Conservation (phyloP, 2,113 vertebrate genomes). For the Orthochromis indermauri region DNA sequence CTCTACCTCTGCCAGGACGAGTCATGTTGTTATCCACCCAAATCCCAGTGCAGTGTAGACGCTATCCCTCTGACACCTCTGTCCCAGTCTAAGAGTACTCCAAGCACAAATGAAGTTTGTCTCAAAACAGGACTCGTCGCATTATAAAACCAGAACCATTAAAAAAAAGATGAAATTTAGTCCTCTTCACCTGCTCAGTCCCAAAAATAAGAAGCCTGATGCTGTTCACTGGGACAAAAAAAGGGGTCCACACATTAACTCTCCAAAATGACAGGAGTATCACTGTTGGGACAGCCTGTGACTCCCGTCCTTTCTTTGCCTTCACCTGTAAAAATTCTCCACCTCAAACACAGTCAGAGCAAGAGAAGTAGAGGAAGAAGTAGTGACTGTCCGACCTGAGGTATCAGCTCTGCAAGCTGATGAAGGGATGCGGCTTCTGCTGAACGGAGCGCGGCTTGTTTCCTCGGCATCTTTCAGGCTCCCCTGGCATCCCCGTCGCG, state of each 20-base stretch:
- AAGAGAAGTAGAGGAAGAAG: conserved; percentile 7
- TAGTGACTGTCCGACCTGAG: conserved; percentile 45
- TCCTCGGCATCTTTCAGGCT: conserved; percentile 31
- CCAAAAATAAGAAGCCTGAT: neutral
- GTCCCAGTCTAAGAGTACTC: neutral
- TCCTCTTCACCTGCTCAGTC: neutral
- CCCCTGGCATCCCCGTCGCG: conserved; percentile 43
- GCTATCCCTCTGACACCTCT: neutral
- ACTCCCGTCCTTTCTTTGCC: neutral
- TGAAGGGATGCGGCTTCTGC: neutral
- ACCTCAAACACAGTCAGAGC: neutral
- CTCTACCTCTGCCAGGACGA: neutral
- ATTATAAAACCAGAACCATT: neutral
- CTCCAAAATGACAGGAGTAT: neutral
- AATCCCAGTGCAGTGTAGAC: neutral
- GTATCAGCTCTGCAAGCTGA: conserved; percentile 36
- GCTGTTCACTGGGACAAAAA: neutral
- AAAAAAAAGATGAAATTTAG: neutral
- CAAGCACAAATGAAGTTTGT: conserved; percentile 29
- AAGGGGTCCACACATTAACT: neutral
- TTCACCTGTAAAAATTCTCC: conserved; percentile 31
- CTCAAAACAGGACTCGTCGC: neutral
- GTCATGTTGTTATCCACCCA: conserved; percentile 19
- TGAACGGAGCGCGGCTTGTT: conserved; percentile 18
- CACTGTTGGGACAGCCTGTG: neutral